phyloP scores from a whole-genome alignment of 1,140 invertebrate genomes.

The Centruroides vittatus region DNA sequence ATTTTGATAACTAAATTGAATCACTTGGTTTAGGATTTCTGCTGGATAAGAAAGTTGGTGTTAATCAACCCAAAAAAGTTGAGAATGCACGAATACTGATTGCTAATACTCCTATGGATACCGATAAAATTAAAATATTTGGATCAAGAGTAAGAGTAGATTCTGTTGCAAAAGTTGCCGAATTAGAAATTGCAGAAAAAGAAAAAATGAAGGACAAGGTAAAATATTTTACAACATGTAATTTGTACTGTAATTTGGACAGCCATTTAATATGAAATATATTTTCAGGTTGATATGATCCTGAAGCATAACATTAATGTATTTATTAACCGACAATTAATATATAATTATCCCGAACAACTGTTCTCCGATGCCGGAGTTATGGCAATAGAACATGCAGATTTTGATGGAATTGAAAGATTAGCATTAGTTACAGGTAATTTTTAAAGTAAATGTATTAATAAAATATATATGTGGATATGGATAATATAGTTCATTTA shows the following conservation, averaged over 20 bases:
- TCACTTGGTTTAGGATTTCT: slow-evolving; percentile 54
- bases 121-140: slow-evolving; percentile 99
- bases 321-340: slow-evolving; percentile 97
- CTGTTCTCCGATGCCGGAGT: slow-evolving; percentile 94
- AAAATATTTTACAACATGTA: neutral
- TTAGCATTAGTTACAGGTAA: slow-evolving; percentile 81
- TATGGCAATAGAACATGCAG: slow-evolving; percentile 99
- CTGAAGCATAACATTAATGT: slow-evolving; percentile 92
- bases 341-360: slow-evolving; percentile 99
- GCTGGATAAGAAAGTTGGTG: slow-evolving; percentile 88
- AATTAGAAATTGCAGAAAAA: slow-evolving; percentile 94
- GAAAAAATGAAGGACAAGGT: slow-evolving; percentile 99
- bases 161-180: slow-evolving; percentile 94
- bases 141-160: slow-evolving; percentile 95
- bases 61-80: slow-evolving; percentile 74
- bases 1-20: neutral
- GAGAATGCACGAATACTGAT: slow-evolving; percentile 94
- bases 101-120: slow-evolving; percentile 99
- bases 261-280: neutral
- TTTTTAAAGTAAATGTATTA: neutral
- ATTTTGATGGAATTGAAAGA: slow-evolving; percentile 98
- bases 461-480: neutral
- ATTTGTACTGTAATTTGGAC: too few relatives aligned
- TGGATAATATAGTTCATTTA: neutral
- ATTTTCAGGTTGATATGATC: slow-evolving; percentile 63